These are phyloP conservation scores for Anguilla pacifica DNA, from an alignment of 2,797 vertebrate species.

Conservation along the genomic window DNA sequence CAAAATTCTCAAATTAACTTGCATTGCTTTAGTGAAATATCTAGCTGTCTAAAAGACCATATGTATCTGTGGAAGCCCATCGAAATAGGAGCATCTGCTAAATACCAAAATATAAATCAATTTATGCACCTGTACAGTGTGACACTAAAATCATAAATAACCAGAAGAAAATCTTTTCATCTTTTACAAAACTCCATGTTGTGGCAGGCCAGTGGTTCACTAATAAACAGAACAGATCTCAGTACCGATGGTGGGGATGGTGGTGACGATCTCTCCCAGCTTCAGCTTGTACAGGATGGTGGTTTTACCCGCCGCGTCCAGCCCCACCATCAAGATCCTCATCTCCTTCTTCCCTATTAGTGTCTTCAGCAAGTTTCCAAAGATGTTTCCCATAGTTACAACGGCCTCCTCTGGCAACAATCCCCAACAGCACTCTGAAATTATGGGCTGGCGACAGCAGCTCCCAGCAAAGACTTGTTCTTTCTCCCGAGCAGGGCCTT, in stretches of 20 bases:
- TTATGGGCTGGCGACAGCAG: constrained; percentile 21
- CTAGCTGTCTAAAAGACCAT: not conserved
- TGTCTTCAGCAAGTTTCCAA: constrained; percentile 92
- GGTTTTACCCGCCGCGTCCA: constrained; percentile 95
- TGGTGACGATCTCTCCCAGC: constrained; percentile 95
- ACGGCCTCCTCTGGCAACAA: constrained; percentile 24
- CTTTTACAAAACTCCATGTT: not conserved
- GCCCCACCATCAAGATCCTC: constrained; percentile 96
- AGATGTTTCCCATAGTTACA: constrained; percentile 92
- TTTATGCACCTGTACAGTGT: not conserved
- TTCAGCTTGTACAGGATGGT: constrained; percentile 98
- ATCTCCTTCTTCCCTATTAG: constrained; percentile 98
- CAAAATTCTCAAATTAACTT: not conserved
- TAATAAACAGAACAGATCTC: not conserved
- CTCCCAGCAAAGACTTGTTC: constrained; percentile 25
- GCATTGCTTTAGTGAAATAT: not conserved
- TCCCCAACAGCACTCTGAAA: constrained; percentile 39
- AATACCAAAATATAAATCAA: not conserved
- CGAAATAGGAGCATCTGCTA: not conserved
- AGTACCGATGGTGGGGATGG: constrained; percentile 95
- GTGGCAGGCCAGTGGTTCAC: not conserved
- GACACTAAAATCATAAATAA: not conserved
- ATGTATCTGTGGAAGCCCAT: not conserved
- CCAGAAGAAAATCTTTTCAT: too few species aligned
- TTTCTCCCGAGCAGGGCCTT: constrained; percentile 23